Base-by-base conservation (phyloP, 2,888 invertebrate genomes). In the Eupelmus urozonus region DNA sequence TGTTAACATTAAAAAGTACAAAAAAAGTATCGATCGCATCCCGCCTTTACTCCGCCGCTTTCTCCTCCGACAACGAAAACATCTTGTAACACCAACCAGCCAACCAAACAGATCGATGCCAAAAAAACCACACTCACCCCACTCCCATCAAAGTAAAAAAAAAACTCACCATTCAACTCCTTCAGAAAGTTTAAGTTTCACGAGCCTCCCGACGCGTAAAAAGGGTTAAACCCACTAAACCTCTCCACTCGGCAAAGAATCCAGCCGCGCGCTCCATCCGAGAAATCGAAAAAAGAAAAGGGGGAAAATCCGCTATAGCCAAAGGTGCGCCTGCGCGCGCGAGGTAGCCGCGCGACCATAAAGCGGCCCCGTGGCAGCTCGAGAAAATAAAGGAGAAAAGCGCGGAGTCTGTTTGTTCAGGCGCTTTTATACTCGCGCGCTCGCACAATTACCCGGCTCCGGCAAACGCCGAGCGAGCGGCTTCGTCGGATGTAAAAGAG, bases 331-430 rank as follows among this genome's bases (percentile, higher is more conserved):
- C 34, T 5, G 34, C 9, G 5, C 3, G 34, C 34, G 34, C 9
- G 11, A 34, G 13, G 25, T 23, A 45, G 20, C n/a, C n/a, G n/a
- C 63, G 70, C 20, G 53, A 29, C 29, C 53, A 53, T 65, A 76
- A 76, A 76, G 55, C 40, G 53, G 55, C 62, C 23, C 9, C 27
- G 23, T 16, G 25, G 0, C 1, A 13, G 11, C n/a, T 7, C 34
- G 18, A 16, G n/a, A 34, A 59, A 29, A 7, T 18, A 40, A 5
- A 25, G 29, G 66, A 74, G 49, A 49, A 51, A 27, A 66, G n/a
- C 78, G 80, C 78, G 71, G 79, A 66, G 78, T 66, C 72, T 80
- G 79, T 81, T 83, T 83, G 80, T 78, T 81, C 83, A 81, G 82
- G 75, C 80, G 79, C 76, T 69, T 80, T 81, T 80, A 49, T 70